These are phyloP conservation scores for Aricia artaxerxes DNA, from an alignment of 2,888 invertebrate genomes.

Conservation along the genomic window DNA sequence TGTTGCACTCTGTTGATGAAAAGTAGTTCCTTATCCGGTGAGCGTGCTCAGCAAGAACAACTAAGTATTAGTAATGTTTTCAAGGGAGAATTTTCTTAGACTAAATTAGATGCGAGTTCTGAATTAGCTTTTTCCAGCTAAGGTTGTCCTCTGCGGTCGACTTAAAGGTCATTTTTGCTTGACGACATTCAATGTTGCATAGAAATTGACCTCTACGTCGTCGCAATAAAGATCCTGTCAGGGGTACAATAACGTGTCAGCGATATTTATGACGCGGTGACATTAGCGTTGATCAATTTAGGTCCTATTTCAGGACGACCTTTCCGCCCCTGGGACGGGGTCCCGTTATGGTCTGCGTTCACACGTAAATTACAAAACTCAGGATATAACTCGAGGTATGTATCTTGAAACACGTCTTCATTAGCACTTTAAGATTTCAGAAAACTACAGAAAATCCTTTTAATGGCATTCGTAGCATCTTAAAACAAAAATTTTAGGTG, in stretches of 20 bases:
- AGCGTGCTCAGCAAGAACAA: no score
- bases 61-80: background rate
- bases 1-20: no score
- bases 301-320: conserved; percentile 35
- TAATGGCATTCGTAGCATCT: no score
- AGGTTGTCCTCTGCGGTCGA: background rate
- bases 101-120: background rate
- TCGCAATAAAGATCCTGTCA: background rate
- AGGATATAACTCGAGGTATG: background rate
- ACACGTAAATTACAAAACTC: background rate
- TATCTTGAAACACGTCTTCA: no score
- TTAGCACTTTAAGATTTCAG: no score
- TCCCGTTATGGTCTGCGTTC: background rate
- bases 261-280: conserved; percentile 23
- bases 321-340: conserved; percentile 24
- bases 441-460: no score
- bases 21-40: no score
- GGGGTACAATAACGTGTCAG: background rate
- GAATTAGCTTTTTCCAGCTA: background rate
- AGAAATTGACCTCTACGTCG: background rate
- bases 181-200: background rate
- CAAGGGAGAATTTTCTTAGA: no score
- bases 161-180: background rate
- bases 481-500: no score
- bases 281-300: conserved; percentile 36